Evolutionary conservation across 2,888 invertebrate species (phyloP).

Genomic region (Axea sp.): DNA sequence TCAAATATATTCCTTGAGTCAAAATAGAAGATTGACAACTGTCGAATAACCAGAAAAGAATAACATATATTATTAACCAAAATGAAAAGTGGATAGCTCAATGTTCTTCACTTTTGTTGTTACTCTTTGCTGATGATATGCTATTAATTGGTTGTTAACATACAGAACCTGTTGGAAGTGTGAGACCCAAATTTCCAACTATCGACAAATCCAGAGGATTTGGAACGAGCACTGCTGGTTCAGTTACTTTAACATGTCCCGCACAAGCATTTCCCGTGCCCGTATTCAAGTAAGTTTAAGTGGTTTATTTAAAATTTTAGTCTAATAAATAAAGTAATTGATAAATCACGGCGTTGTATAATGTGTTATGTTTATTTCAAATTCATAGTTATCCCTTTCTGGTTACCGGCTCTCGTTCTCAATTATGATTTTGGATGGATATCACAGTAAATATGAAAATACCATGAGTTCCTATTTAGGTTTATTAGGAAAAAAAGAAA

Average conservation of each 20-base stretch:
- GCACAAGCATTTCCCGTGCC: conserved; percentile 89
- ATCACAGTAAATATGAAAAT: too few relatives aligned
- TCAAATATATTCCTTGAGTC: too few relatives aligned
- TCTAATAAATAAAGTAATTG: too few relatives aligned
- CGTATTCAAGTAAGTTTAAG: conserved; percentile 83
- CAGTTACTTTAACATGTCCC: conserved; percentile 85
- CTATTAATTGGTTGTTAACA: conserved; percentile 41
- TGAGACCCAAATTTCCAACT: conserved; percentile 81
- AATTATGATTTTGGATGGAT: neutral
- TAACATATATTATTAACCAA: conserved; percentile 26
- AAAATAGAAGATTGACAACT: neutral
- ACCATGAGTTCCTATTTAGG: too few relatives aligned
- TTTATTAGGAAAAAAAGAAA: neutral
- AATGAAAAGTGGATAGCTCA: too few relatives aligned
- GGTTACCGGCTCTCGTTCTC: conserved; percentile 47
- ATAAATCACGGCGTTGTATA: too few relatives aligned
- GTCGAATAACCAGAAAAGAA: conserved; percentile 61
- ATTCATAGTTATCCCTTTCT: conserved; percentile 56
- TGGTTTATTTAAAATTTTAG: neutral
- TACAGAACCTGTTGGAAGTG: conserved; percentile 82
- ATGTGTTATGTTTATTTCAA: too few relatives aligned
- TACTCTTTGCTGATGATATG: neutral
- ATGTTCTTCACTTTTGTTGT: too few relatives aligned
- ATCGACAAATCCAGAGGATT: conserved; percentile 78
- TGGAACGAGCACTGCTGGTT: conserved; percentile 71